These are phyloP conservation scores for Sinopyrophorus schimmeli DNA, from an alignment of 2,888 invertebrate genomes.

Conservation along the genomic window DNA sequence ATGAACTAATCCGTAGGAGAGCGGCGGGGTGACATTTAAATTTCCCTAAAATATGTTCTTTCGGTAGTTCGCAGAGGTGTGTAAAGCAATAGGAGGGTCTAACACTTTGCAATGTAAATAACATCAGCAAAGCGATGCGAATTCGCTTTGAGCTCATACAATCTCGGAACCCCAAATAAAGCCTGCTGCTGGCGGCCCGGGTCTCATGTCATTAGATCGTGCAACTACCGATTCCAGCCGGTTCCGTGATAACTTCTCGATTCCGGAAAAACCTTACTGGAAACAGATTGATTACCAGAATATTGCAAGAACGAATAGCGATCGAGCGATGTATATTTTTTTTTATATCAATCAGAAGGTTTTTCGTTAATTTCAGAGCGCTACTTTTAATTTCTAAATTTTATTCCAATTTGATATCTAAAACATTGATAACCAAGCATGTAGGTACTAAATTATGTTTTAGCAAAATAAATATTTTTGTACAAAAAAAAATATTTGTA, in stretches of 20 bases:
- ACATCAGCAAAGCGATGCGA: conserved; percentile 23
- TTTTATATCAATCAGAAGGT: too few relatives aligned
- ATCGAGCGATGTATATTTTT: too few relatives aligned
- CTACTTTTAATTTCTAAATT: too few relatives aligned
- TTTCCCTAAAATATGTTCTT: conserved; percentile 19
- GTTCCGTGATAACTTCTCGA: conserved; percentile 32
- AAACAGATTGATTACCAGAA: conserved; percentile 24
- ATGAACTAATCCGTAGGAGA: too few relatives aligned
- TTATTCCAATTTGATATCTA: too few relatives aligned
- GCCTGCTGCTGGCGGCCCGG: conserved; percentile 28
- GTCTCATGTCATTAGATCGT: conserved; percentile 32
- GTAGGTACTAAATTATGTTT: too few relatives aligned
- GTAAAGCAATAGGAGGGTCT: conserved; percentile 23
- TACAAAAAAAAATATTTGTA: too few relatives aligned
- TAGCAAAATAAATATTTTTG: too few relatives aligned
- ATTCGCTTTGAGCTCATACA: conserved; percentile 20
- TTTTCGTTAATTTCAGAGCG: too few relatives aligned
- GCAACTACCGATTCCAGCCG: conserved; percentile 29
- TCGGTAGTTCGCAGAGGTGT: conserved; percentile 15
- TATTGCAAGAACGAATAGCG: too few relatives aligned
- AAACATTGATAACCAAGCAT: too few relatives aligned
- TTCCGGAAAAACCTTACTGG: conserved; percentile 19
- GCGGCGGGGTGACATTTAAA: too few relatives aligned
- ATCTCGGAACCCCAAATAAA: conserved; percentile 30
- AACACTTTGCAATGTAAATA: conserved; percentile 30